Conservation (phyloP, 2,113 vertebrate genomes). For the Meles meles region DNA sequence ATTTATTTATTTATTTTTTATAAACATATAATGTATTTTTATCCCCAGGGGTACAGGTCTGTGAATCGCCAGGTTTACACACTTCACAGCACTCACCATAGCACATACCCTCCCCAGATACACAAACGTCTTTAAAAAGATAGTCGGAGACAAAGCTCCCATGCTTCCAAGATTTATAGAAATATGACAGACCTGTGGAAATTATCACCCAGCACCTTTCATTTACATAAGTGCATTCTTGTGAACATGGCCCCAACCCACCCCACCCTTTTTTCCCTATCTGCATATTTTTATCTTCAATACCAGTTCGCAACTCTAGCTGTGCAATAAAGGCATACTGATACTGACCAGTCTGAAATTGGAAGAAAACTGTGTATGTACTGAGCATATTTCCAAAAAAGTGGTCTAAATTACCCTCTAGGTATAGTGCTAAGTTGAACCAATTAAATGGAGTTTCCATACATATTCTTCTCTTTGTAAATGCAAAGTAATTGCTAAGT, state of each 20-base stretch:
- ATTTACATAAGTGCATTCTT: background rate
- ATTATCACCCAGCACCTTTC: background rate
- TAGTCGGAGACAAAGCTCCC: background rate
- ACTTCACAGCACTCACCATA: too few species aligned
- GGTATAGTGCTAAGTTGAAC: background rate
- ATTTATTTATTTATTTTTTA: too few species aligned
- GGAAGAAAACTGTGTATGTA: background rate
- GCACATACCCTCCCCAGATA: too few species aligned
- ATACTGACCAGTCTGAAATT: background rate
- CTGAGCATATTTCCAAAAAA: background rate
- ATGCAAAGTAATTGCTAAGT: background rate
- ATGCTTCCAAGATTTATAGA: background rate
- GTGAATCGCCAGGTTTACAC: too few species aligned
- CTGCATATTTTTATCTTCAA: background rate
- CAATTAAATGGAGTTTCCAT: background rate
- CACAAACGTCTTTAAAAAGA: background rate
- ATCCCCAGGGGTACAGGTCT: too few species aligned
- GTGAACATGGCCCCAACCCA: background rate
- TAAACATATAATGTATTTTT: too few species aligned
- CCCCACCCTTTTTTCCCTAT: background rate
- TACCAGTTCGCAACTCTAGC: background rate
- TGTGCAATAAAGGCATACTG: background rate
- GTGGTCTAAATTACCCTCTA: background rate
- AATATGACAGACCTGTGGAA: background rate
- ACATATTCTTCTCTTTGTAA: background rate